phyloP scores from a whole-genome alignment of 2,113 vertebrate genomes.

The Alouatta palliata region DNA sequence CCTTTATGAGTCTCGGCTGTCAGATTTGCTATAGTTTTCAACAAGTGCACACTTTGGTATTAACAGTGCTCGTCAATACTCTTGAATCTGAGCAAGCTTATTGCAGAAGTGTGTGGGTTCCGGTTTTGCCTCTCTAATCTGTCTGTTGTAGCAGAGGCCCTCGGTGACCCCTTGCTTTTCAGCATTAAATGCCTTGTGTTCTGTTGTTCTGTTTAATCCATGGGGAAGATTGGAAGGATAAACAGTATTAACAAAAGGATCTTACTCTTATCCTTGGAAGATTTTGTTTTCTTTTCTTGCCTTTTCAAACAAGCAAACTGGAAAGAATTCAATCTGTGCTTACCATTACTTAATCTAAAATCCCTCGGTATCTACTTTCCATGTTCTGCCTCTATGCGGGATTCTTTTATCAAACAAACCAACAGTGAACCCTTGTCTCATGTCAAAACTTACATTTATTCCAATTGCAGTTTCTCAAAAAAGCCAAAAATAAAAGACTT shows the following conservation, averaged over 20 bases:
- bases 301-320: background rate
- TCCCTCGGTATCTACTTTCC: background rate
- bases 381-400: background rate
- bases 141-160: background rate
- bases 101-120: background rate
- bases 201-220: slow-evolving; percentile 14
- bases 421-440: background rate
- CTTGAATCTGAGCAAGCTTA: background rate
- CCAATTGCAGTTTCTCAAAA: background rate
- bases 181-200: background rate
- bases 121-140: background rate
- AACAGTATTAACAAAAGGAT: background rate
- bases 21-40: slow-evolving; percentile 43
- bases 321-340: background rate
- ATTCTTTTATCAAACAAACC: background rate
- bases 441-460: background rate
- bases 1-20: slow-evolving; percentile 1
- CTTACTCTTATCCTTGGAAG: background rate
- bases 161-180: background rate
- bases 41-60: background rate
- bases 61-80: background rate
- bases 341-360: background rate
- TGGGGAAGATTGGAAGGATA: background rate
- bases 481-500: background rate
- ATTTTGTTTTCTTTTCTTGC: background rate